Base-by-base conservation (phyloP, 2,113 vertebrate genomes). In the Dendropsophus ebraccatus region DNA sequence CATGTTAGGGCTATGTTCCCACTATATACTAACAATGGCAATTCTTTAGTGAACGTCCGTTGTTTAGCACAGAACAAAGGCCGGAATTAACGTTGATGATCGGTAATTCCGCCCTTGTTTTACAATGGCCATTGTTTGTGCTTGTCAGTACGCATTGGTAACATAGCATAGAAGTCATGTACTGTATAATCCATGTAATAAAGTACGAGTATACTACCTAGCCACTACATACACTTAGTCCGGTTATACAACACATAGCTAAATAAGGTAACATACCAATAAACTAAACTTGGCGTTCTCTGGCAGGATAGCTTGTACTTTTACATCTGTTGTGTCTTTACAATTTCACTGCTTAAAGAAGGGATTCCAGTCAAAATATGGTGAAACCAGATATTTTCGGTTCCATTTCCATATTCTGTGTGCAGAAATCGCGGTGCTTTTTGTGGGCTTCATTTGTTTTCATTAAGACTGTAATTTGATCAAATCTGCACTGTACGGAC, bases 391-490 rank as follows among this genome's bases (percentile, higher is more conserved):
- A 84, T 76, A 58, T 74, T 60, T 35, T 72, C 52, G 54, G 52
- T 70, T 54, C 62, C 23, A 35, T 58, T 76, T 84, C 62, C 23
- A 47, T 75, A 76, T 75, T 54, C 37, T 76, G 56, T 35, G n/a
- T 19, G 25, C 17, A 47, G 50, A 84, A 10, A 62, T 62, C 1
- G 16, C 56, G 19, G 72, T 47, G 52, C 23, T 75, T 75, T 62
- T 76, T 62, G 16, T 84, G 82, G 69, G 35, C 52, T 60, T 30
- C 45, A 76, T 84, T 75, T 84, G 70, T 84, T 84, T 84, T 84
- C 67, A 84, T 84, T 75, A 84, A 62, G 37, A 28, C 35, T 75
- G 70, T 75, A 84, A 75, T 75, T 62, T 84, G 82, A 84, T 84
- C 35, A 84, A 62, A 60, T 62, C 54, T 47, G 13, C 37, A 32